Conservation (phyloP, 2,797 vertebrate species). For the Phylloscopus collybita region DNA sequence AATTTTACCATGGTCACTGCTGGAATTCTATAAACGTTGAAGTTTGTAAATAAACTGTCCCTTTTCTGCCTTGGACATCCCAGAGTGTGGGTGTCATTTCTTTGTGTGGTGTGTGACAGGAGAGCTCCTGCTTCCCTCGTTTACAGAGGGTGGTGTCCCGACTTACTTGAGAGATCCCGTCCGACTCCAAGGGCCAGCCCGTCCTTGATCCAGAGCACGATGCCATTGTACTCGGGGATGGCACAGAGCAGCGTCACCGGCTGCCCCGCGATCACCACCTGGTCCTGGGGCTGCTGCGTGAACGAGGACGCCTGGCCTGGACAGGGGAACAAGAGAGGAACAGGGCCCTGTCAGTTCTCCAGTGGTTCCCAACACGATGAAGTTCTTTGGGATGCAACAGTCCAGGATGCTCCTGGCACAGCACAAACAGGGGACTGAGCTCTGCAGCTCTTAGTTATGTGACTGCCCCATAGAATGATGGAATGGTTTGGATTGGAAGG, state of each 20-base stretch:
- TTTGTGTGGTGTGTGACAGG: too few species aligned
- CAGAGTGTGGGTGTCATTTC: too few species aligned
- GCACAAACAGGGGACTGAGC: not conserved
- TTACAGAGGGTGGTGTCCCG: accelerated
- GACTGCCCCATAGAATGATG: not conserved
- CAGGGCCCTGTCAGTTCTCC: not conserved
- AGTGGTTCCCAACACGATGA: accelerated
- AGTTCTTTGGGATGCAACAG: accelerated
- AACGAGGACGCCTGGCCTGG: constrained; percentile 88
- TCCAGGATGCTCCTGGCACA: not conserved
- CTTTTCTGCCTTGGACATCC: too few species aligned
- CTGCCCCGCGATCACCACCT: constrained; percentile 94
- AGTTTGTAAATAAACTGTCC: too few species aligned
- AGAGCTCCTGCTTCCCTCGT: too few species aligned
- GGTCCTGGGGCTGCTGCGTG: constrained; percentile 96
- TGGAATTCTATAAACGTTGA: too few species aligned
- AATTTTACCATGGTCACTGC: too few species aligned
- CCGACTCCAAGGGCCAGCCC: constrained; percentile 94
- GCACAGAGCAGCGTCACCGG: constrained; percentile 92
- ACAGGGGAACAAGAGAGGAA: not conserved
- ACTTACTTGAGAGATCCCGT: constrained; percentile 92
- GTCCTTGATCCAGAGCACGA: constrained; percentile 97
- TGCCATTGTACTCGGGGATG: constrained; percentile 92
- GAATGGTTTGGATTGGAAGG: not conserved
- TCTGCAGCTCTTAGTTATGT: not conserved